A percentile compares a stretch with the other conserved stretches of the same genome.
Conservation (phyloP, 2,888 invertebrate species). For the Galeruca laticollis region DNA sequence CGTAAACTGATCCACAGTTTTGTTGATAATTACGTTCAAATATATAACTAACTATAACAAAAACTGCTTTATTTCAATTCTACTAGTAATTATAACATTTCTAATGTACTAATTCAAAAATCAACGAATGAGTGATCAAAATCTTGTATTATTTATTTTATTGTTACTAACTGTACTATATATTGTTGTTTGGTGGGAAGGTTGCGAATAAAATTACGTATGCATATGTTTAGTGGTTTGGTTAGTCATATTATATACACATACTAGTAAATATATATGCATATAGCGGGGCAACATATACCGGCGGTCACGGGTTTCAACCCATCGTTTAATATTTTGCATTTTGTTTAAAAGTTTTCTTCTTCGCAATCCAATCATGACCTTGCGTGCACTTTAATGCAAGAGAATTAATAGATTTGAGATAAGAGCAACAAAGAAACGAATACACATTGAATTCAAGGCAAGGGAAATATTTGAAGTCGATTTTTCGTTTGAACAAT, state of each 20-base stretch:
- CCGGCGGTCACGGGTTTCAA: constrained; percentile 35
- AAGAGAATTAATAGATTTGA: constrained; percentile 13
- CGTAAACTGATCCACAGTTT: too few species aligned
- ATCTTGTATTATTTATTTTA: neutral
- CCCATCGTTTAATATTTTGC: constrained; percentile 32
- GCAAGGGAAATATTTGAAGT: neutral
- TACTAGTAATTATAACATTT: too few species aligned
- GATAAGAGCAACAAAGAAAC: constrained; percentile 17
- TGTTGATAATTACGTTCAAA: too few species aligned
- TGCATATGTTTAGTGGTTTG: constrained; percentile 32
- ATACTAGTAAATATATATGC: neutral
- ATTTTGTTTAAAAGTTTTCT: constrained; percentile 23
- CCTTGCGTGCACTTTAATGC: constrained; percentile 28
- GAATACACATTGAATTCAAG: neutral
- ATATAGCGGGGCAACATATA: constrained; percentile 5
- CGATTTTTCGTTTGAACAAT: neutral
- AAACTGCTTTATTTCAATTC: too few species aligned
- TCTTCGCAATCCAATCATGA: constrained; percentile 26
- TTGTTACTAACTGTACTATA: constrained; percentile 13
- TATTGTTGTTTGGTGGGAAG: constrained; percentile 32
- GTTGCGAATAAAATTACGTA: constrained; percentile 33
- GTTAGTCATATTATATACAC: constrained; percentile 34
- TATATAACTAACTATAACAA: too few species aligned
- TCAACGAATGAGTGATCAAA: too few species aligned
- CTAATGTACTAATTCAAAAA: too few species aligned